Base-by-base conservation (phyloP, 1,140 invertebrate genomes). In the Drosophila chauvacae region DNA sequence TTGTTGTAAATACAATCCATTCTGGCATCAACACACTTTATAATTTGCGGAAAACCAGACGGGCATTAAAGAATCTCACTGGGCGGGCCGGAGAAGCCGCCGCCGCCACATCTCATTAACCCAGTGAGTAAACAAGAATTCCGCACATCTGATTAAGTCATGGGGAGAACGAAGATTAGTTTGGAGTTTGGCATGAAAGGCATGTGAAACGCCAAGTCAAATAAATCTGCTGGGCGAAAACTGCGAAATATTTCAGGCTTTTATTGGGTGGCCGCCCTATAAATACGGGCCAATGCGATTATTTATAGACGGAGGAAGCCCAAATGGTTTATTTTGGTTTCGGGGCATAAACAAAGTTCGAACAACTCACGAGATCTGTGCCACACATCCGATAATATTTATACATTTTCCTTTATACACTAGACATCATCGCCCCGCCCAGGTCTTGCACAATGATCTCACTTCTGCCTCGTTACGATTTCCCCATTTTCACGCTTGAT, bases 401-500 rank as follows among this genome's bases (percentile, higher is more conserved):
- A 77, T 44, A 58, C 42, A 77, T 56, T 61, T 76, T 61, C 16
- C 26, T 82, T 83, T 84, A 82, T 80, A 66, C 62, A 84, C 81
- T 59, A 42, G 41, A 14, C 11, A 16, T 11, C 11, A 16, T 11
- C 6, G 45, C n/a, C n/a, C 39, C 59, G 14, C 56, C 47, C 45
- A 45, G 55, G 58, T 74, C 73, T 85, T 81, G 68, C 66, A 47
- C 66, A 80, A 83, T 65, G 50, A 69, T 59, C 53, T 50, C 69
- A 58, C 61, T 41, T 41, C 11, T 58, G 44, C 53, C 57, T 64
- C 50, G 56, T 58, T 61, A 39, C 60, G 18, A 70, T 69, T 83
- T 70, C 55, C 72, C 55, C 72, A 86, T 81, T 83, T 88, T 61
- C 62, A 88, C 77, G 80, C 84, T 76, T 88, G 84, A 87, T 87